Conservation (phyloP, 1,140 invertebrate genomes). For the Arctopsyche grandis region DNA sequence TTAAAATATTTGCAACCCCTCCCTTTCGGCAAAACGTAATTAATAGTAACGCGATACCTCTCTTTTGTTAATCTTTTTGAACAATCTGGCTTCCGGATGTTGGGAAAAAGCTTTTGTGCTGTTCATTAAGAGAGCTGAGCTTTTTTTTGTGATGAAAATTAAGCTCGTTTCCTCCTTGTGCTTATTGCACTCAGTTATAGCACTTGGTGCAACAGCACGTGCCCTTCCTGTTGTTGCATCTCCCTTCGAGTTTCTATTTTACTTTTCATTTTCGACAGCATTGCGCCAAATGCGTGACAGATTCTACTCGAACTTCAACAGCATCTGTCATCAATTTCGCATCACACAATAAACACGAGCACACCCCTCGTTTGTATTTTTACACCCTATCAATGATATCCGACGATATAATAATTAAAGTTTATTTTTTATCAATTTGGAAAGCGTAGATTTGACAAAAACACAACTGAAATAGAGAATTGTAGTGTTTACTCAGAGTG, state of each 20-base stretch:
- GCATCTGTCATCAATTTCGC: constrained; percentile 17
- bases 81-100: neutral
- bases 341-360: neutral
- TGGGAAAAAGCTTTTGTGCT: neutral
- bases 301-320: neutral
- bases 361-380: constrained; percentile 4
- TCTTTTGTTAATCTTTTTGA: neutral
- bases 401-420: neutral
- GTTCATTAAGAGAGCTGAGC: neutral
- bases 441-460: neutral
- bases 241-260: neutral
- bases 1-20: neutral
- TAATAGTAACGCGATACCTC: neutral
- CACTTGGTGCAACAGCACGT: neutral
- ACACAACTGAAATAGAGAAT: neutral
- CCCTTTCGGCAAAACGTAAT: neutral
- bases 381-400: neutral
- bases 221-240: neutral
- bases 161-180: neutral
- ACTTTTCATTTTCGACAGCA: neutral
- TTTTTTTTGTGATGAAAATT: neutral
- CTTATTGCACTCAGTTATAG: too few species aligned
- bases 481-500: neutral
- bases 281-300: constrained; percentile 14
- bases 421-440: neutral